These are phyloP conservation scores for Mylabris phalerata DNA, from an alignment of 1,140 invertebrate genomes.

Conservation along the genomic window DNA sequence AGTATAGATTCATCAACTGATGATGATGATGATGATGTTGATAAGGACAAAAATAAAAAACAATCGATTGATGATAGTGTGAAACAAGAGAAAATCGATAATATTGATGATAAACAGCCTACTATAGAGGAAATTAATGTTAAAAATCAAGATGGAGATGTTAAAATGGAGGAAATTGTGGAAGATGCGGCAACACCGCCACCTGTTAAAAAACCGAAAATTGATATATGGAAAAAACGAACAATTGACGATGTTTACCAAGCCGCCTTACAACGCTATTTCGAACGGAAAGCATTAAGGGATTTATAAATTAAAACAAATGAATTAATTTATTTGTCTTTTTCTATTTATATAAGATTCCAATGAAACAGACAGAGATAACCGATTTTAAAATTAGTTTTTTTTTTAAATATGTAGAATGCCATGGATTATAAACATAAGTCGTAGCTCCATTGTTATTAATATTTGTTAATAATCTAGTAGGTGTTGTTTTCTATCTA, in stretches of 20 bases:
- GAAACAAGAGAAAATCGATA: neutral
- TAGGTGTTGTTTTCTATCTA: too few species aligned
- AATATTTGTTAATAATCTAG: too few species aligned
- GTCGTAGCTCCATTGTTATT: too few species aligned
- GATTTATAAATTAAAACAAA: slow-evolving; percentile 17
- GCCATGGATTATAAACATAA: too few species aligned
- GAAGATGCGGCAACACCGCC: slow-evolving; percentile 22
- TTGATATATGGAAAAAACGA: slow-evolving; percentile 76
- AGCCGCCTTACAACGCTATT: slow-evolving; percentile 72
- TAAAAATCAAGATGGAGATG: slow-evolving; percentile 19
- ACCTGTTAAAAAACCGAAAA: slow-evolving; percentile 45
- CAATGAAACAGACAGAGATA: too few species aligned
- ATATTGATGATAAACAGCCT: neutral
- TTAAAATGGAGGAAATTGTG: slow-evolving; percentile 22
- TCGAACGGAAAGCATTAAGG: slow-evolving; percentile 58
- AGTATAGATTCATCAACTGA: slow-evolving; percentile 54
- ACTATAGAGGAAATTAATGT: neutral
- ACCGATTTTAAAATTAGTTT: too few species aligned
- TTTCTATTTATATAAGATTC: too few species aligned
- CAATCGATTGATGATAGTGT: slow-evolving; percentile 3
- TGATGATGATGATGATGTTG: slow-evolving; percentile 42
- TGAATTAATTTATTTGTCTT: too few species aligned
- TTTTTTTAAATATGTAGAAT: too few species aligned
- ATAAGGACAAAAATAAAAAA: slow-evolving; percentile 24
- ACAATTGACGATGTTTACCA: slow-evolving; percentile 76